Evolutionary conservation across 2,113 vertebrate species (phyloP).

Genomic region (Siniperca chuatsi): DNA sequence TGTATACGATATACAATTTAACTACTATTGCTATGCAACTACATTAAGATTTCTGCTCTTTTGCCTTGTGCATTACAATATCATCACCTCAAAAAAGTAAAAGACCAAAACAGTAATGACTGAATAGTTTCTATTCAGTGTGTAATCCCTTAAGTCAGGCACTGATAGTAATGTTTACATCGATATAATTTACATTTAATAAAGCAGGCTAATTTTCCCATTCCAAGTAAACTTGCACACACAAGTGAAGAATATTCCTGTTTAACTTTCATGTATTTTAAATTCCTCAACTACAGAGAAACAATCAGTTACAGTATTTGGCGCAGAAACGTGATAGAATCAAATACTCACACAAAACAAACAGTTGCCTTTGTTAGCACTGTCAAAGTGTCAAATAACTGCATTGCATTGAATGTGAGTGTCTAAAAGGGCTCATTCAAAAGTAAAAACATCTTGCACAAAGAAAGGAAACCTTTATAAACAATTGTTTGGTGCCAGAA

Average conservation of each 20-base stretch:
- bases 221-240: neutral
- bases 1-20: neutral
- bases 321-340: neutral
- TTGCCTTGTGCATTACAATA: neutral
- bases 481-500: constrained; percentile 35
- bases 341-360: constrained; percentile 1
- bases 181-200: neutral
- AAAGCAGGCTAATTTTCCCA: neutral
- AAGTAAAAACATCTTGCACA: constrained; percentile 20
- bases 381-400: constrained; percentile 9
- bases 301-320: neutral
- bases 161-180: neutral
- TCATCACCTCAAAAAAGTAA: neutral
- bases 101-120: neutral
- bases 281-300: neutral
- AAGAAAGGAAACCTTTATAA: constrained; percentile 18
- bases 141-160: neutral
- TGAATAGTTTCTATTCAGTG: neutral
- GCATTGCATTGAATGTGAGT: neutral
- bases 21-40: neutral
- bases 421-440: constrained; percentile 13
- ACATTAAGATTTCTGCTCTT: neutral
- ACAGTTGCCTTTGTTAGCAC: neutral
- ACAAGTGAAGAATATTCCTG: neutral
- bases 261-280: neutral